Conservation (phyloP, 2,888 invertebrate species). For the Eupithecia exiguata region DNA sequence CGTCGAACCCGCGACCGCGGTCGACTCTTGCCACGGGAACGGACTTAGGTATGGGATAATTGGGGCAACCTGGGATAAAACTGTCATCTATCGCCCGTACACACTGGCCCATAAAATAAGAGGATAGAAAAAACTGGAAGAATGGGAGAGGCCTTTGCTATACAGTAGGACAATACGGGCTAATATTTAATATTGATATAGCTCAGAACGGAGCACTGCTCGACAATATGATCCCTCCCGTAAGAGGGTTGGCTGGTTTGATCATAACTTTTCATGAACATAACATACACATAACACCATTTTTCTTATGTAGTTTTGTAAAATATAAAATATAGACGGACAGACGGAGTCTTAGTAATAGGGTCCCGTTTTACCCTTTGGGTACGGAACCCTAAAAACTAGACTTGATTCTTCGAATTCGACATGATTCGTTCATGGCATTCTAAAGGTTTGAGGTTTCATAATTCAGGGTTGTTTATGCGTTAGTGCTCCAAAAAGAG, state of each 20-base stretch:
- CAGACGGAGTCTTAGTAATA: too few relatives aligned
- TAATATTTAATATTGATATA: neutral
- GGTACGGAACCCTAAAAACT: too few relatives aligned
- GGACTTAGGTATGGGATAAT: constrained; percentile 12
- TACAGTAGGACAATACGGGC: neutral
- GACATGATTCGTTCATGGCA: too few relatives aligned
- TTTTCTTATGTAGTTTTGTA: too few relatives aligned
- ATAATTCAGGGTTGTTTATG: neutral
- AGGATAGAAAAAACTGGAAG: neutral
- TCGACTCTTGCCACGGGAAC: constrained; percentile 50
- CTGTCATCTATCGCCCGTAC: neutral
- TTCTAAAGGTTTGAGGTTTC: neutral
- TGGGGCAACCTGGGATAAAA: neutral
- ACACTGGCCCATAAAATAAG: neutral
- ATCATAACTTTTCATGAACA: neutral
- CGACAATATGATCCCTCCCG: neutral
- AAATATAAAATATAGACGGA: too few relatives aligned
- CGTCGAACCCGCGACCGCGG: constrained; percentile 67
- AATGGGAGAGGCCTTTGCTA: neutral
- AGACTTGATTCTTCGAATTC: too few relatives aligned
- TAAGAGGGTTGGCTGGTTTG: neutral
- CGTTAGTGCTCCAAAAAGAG: neutral
- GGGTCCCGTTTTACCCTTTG: too few relatives aligned
- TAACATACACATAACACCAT: too few relatives aligned
- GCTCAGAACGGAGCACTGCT: neutral